These are phyloP conservation scores for Nothobranchius kuhntae DNA, from an alignment of 2,113 vertebrate genomes.

Conservation along the genomic window DNA sequence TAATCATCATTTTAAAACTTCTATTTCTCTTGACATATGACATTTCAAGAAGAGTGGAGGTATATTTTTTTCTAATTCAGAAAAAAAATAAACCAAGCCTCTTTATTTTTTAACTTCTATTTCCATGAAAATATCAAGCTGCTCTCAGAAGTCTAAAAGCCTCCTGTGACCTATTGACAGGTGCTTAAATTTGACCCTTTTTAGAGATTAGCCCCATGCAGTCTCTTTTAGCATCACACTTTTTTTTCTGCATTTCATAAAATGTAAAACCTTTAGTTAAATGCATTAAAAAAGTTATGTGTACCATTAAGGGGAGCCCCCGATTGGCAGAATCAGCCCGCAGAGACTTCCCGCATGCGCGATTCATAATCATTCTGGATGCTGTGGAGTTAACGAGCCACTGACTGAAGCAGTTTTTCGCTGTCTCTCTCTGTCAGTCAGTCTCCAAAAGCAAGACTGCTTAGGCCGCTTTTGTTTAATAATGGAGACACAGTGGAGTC, in stretches of 20 bases:
- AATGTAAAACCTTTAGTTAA: no score
- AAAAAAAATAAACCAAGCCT: not conserved
- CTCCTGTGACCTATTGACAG: slow-evolving; percentile 12
- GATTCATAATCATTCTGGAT: no score
- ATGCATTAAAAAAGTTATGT: no score
- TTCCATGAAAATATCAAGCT: slow-evolving; percentile 44
- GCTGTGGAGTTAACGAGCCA: no score
- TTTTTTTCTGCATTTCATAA: not conserved
- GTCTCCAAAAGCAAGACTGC: no score
- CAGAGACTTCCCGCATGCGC: no score
- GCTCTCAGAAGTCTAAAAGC: slow-evolving; percentile 14
- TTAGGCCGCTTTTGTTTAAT: no score
- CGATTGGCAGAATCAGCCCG: no score
- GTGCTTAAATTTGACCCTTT: slow-evolving; percentile 1
- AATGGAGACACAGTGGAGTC: no score
- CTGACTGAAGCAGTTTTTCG: no score
- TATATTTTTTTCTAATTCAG: not conserved
- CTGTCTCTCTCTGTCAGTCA: no score
- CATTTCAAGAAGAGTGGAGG: slow-evolving; percentile 1
- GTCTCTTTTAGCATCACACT: not conserved
- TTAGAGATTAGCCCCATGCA: slow-evolving; percentile 1
- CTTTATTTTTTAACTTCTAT: slow-evolving; percentile 3
- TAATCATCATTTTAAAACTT: not conserved
- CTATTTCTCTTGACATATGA: not conserved
- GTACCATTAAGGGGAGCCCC: no score